Percentiles rank a stretch among this genome's conserved stretches.
Conservation (phyloP, 2,888 invertebrate genomes). For the Hypolimnas misippus region DNA sequence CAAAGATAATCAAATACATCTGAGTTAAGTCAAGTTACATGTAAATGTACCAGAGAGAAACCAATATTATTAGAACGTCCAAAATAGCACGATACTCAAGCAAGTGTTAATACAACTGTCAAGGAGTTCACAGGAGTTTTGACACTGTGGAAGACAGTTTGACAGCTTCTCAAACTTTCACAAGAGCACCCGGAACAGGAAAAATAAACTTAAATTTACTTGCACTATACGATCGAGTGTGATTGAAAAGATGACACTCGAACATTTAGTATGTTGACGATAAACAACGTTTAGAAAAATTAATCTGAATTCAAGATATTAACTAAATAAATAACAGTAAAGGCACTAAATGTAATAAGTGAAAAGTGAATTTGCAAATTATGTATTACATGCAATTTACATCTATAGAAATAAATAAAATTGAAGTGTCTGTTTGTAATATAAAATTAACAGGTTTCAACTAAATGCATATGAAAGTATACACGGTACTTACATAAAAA, state of each 20-base stretch:
- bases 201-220: conserved; percentile 15
- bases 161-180: conserved; percentile 32
- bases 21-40: neutral
- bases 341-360: too few relatives aligned
- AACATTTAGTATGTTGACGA: too few relatives aligned
- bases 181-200: conserved; percentile 22
- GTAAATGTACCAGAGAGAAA: neutral
- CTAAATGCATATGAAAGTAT: too few relatives aligned
- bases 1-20: neutral
- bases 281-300: too few relatives aligned
- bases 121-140: conserved; percentile 19
- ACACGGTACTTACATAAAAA: too few relatives aligned
- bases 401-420: too few relatives aligned
- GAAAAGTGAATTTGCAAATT: too few relatives aligned
- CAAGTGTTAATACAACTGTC: conserved; percentile 16
- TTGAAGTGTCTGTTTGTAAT: too few relatives aligned
- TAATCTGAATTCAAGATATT: too few relatives aligned
- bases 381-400: too few relatives aligned
- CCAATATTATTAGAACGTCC: neutral
- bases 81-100: neutral
- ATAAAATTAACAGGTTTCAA: too few relatives aligned
- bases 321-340: too few relatives aligned
- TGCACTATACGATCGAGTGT: conserved; percentile 10
- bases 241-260: neutral
- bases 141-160: conserved; percentile 36